These are phyloP conservation scores for Orientallactaga bullata DNA, from an alignment of 2,113 vertebrate genomes.

Conservation along the genomic window DNA sequence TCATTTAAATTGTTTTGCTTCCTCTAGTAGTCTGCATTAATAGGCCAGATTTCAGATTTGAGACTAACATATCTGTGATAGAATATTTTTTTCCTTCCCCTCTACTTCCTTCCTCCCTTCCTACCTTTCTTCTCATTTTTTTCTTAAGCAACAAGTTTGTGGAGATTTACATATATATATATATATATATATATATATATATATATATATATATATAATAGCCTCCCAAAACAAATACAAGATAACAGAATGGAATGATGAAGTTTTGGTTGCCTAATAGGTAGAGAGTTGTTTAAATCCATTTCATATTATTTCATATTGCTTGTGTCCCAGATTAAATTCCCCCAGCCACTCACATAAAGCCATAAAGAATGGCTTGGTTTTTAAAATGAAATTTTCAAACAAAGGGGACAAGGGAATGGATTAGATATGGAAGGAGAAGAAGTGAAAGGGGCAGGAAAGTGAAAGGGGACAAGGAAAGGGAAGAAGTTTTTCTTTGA, in stretches of 20 bases:
- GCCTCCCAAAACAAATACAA: not conserved
- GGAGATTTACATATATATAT: not conserved
- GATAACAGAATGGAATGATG: not conserved
- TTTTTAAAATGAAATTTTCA: too few relatives aligned
- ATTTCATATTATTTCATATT: conserved; percentile 1
- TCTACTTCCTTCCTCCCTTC: too few relatives aligned
- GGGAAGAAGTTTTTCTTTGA: not conserved
- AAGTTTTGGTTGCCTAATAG: conserved; percentile 4
- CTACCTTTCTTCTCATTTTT: too few relatives aligned
- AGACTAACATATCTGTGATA: not conserved
- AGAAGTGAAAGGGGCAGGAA: not conserved
- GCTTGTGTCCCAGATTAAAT: not conserved
- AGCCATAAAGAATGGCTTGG: too few relatives aligned
- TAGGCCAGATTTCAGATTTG: not conserved
- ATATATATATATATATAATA: too few relatives aligned
- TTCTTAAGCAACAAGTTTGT: not conserved
- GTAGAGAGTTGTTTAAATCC: not conserved
- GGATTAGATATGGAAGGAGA: too few relatives aligned
- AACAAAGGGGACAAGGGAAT: too few relatives aligned
- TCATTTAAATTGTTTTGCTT: not conserved
- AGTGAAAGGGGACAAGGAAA: not conserved
- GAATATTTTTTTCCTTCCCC: not conserved
- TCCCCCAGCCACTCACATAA: too few relatives aligned
- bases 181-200: too few relatives aligned
- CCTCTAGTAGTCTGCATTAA: not conserved